phyloP scores from a whole-genome alignment of 1,140 invertebrate genomes.

The Thaumetopoea pityocampa region DNA sequence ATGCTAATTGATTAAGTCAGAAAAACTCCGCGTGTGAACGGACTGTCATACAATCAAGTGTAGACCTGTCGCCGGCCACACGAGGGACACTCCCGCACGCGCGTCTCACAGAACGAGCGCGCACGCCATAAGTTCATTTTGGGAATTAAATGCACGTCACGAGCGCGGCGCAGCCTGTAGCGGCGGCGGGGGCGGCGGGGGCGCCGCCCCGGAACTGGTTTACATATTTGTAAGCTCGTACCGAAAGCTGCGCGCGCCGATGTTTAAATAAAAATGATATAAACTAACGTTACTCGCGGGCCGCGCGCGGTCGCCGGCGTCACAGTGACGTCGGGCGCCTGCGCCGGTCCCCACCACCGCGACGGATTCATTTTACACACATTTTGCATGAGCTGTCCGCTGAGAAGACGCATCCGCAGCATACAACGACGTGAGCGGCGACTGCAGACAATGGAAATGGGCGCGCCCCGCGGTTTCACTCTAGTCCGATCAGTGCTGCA shows the following conservation, averaged over 20 bases:
- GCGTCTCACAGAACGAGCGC: too few species aligned
- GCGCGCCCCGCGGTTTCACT: too few species aligned
- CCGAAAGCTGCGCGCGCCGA: conserved; percentile 34
- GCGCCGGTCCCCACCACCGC: not conserved
- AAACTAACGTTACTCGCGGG: conserved; percentile 3
- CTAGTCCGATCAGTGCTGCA: too few species aligned
- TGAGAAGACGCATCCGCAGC: too few species aligned
- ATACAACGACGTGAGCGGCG: conserved; percentile 2
- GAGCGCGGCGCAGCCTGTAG: conserved; percentile 17
- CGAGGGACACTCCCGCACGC: not conserved
- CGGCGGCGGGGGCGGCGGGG: conserved; percentile 11
- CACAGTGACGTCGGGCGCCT: not conserved
- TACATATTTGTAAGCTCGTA: conserved; percentile 51
- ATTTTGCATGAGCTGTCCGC: too few species aligned
- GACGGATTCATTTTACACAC: too few species aligned
- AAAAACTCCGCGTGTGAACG: too few species aligned
- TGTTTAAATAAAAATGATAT: too few species aligned
- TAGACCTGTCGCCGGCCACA: not conserved
- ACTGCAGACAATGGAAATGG: conserved; percentile 24
- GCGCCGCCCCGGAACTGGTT: conserved; percentile 41
- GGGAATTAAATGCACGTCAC: conserved; percentile 30
- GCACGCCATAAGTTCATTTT: conserved; percentile 27
- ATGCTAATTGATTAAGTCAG: too few species aligned
- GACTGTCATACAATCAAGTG: not conserved
- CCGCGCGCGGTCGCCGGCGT: not conserved